phyloP scores from a whole-genome alignment of 2,797 vertebrate genomes.

The Microcaecilia unicolor region DNA sequence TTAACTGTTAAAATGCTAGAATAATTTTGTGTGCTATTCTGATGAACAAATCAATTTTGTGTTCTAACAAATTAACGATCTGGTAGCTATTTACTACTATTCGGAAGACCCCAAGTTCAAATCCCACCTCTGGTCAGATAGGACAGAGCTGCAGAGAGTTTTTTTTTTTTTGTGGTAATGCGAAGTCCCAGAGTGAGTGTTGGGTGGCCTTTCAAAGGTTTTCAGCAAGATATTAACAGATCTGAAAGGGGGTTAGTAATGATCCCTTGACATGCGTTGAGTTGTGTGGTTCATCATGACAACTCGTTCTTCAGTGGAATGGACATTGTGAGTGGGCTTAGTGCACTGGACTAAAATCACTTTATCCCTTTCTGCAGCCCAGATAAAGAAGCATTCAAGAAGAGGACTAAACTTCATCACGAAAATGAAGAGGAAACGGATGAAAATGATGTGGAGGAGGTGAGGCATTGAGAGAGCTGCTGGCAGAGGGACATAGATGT shows the following conservation, averaged over 20 bases:
- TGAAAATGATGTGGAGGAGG: slow-evolving; percentile 78
- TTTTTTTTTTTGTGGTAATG: too few species aligned
- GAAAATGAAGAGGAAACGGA: slow-evolving; percentile 71
- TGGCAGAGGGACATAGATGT: too few species aligned
- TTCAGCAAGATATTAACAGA: too few species aligned
- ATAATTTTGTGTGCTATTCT: too few species aligned
- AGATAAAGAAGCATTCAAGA: slow-evolving; percentile 81
- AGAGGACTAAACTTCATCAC: slow-evolving; percentile 72
- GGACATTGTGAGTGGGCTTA: fast-evolving
- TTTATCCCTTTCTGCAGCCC: slow-evolving; percentile 53
- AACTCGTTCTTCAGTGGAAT: not conserved
- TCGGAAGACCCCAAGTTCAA: too few species aligned
- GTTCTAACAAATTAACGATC: too few species aligned
- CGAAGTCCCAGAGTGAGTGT: too few species aligned
- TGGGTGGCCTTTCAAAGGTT: too few species aligned
- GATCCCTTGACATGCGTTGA: not conserved
- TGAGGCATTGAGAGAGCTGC: slow-evolving; percentile 8
- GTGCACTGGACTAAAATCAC: not conserved
- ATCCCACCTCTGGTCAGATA: too few species aligned
- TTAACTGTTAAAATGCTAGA: too few species aligned
- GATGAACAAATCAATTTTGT: too few species aligned
- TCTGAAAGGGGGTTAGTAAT: not conserved
- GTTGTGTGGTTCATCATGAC: not conserved
- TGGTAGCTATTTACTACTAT: too few species aligned
- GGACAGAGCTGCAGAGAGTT: not conserved